A percentile compares a stretch with the other conserved stretches of the same genome.
Conservation (phyloP, 2,888 invertebrate genomes). For the Aphidoletes aphidimyza region DNA sequence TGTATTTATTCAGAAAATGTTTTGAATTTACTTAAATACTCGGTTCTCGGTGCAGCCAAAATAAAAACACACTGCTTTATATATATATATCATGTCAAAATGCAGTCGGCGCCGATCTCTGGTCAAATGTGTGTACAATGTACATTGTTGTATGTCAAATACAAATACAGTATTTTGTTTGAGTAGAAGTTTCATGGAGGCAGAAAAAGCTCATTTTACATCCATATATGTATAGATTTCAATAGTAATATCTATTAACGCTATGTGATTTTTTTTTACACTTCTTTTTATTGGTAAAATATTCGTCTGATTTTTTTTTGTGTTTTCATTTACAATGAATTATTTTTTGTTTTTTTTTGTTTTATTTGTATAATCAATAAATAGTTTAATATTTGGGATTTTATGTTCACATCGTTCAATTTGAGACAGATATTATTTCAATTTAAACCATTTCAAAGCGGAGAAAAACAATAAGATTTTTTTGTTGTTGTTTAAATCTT, state of each 20-base stretch:
- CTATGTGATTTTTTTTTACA: neutral
- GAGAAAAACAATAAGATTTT: neutral
- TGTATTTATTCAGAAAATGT: too few relatives aligned
- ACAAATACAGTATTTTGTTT: neutral
- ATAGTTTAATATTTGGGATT: neutral
- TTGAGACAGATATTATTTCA: neutral
- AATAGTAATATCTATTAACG: neutral
- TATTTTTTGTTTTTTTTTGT: neutral
- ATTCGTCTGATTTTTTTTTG: constrained; percentile 14
- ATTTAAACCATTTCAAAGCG: neutral
- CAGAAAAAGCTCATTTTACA: constrained; percentile 44
- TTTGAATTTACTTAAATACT: too few relatives aligned
- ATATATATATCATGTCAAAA: too few relatives aligned
- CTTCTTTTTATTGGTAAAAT: neutral
- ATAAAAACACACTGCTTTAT: too few relatives aligned
- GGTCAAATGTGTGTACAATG: neutral
- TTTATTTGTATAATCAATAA: constrained; percentile 16
- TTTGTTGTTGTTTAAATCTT: neutral
- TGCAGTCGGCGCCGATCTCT: neutral
- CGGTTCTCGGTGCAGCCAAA: too few relatives aligned
- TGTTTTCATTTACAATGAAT: constrained; percentile 23
- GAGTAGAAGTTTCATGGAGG: neutral
- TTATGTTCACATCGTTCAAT: constrained; percentile 3
- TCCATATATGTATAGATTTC: neutral
- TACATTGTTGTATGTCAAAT: neutral